phyloP scores from a whole-genome alignment of 2,113 vertebrate genomes.

The Amphiprion ocellaris region DNA sequence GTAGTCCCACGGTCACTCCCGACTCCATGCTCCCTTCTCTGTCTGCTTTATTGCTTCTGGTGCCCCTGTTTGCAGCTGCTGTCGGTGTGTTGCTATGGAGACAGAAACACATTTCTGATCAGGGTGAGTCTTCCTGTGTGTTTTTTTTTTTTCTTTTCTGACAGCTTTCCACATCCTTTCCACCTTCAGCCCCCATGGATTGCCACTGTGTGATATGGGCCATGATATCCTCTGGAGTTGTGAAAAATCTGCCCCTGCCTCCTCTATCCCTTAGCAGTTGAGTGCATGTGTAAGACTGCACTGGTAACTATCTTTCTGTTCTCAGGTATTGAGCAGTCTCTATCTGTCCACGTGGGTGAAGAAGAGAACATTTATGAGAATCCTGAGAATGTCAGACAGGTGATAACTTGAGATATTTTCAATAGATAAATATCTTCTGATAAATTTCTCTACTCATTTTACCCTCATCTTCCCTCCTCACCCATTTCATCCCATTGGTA shows the following conservation, averaged over 20 bases:
- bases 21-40: constrained; percentile 70
- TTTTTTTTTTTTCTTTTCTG: constrained; percentile 54
- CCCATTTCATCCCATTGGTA: not conserved
- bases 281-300: constrained; percentile 3
- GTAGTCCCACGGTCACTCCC: constrained; percentile 38
- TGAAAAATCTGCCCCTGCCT: constrained; percentile 69
- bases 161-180: constrained; percentile 70
- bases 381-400: constrained; percentile 85
- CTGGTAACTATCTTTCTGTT: constrained; percentile 42
- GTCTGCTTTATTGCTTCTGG: constrained; percentile 82
- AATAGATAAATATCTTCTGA: constrained; percentile 36
- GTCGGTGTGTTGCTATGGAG: constrained; percentile 86
- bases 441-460: constrained; percentile 25
- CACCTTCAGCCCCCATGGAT: constrained; percentile 68
- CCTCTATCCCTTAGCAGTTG: constrained; percentile 13
- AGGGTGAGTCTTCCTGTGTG: constrained; percentile 78
- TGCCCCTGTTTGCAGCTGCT: constrained; percentile 81
- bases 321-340: constrained; percentile 80
- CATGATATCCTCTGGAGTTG: constrained; percentile 73
- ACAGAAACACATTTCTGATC: constrained; percentile 80
- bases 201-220: constrained; percentile 70
- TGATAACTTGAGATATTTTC: constrained; percentile 66
- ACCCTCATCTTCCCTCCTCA: not conserved
- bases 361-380: constrained; percentile 86
- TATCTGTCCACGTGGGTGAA: constrained; percentile 79